A percentile compares a stretch with the other conserved stretches of the same genome.
These are phyloP conservation scores for Leptinotarsa juncta DNA, from an alignment of 2,888 invertebrate genomes.

Conservation along the genomic window DNA sequence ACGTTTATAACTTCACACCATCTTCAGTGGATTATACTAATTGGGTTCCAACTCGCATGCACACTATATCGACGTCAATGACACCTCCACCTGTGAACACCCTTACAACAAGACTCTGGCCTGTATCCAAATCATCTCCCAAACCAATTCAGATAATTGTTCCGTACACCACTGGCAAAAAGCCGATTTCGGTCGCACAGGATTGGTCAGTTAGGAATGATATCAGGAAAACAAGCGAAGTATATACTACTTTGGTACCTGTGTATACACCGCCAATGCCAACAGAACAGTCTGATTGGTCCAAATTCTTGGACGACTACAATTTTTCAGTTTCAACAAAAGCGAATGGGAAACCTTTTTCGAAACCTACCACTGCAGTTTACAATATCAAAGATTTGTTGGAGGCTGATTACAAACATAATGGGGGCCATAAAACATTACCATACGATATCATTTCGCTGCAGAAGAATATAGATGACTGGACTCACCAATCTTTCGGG, in stretches of 20 bases:
- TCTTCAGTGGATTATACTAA: constrained; percentile 55
- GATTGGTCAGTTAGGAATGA: constrained; percentile 29
- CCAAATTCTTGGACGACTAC: constrained; percentile 66
- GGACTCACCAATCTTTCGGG: constrained; percentile 83
- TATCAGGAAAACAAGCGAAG: constrained; percentile 28
- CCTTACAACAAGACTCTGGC: constrained; percentile 14
- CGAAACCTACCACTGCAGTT: constrained; percentile 57
- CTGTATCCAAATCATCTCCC: constrained; percentile 65
- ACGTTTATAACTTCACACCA: constrained; percentile 48
- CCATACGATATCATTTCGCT: constrained; percentile 79
- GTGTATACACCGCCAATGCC: constrained; percentile 59
- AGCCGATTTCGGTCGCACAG: constrained; percentile 36
- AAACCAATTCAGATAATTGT: constrained; percentile 84
- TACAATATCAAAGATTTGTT: constrained; percentile 69
- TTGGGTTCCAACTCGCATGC: constrained; percentile 49
- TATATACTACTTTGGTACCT: constrained; percentile 59
- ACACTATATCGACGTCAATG: constrained; percentile 55
- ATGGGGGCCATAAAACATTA: constrained; percentile 62
- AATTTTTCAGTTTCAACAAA: constrained; percentile 67
- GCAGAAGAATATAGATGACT: constrained; percentile 86
- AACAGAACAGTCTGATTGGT: constrained; percentile 58
- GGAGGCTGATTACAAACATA: constrained; percentile 50
- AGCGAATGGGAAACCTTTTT: constrained; percentile 57
- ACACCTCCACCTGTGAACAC: constrained; percentile 45
- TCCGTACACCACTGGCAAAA: constrained; percentile 76